Evolutionary conservation across 2,113 vertebrate species (phyloP).

Genomic region (Odontesthes bonariensis): DNA sequence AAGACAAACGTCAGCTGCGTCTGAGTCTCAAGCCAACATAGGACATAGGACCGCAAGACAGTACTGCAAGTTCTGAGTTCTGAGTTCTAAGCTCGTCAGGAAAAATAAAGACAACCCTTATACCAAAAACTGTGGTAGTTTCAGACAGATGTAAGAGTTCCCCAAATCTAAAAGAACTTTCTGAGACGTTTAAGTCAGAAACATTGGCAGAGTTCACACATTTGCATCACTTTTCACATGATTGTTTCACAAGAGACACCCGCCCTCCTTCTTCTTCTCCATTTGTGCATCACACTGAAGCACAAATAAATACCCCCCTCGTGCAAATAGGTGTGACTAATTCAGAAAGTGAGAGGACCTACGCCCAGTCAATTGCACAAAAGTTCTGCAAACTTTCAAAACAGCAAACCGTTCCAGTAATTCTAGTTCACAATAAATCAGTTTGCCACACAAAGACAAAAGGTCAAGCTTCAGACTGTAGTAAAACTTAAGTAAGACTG

Average conservation of each 20-base stretch:
- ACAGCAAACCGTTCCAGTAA: conserved; percentile 4
- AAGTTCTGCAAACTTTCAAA: conserved; percentile 22
- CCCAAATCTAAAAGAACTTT: neutral
- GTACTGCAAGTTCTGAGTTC: neutral
- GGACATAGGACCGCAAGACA: conserved; percentile 5
- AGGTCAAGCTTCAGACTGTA: neutral
- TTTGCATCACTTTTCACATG: conserved; percentile 11
- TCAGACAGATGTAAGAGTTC: neutral
- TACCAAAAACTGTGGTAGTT: neutral
- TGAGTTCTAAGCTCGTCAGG: neutral
- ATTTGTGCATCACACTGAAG: conserved; percentile 21
- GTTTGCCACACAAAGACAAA: neutral
- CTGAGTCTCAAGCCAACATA: neutral
- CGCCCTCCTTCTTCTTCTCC: conserved; percentile 8
- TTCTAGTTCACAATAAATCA: neutral
- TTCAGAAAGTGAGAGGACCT: conserved; percentile 25
- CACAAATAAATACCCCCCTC: neutral
- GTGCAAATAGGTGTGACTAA: conserved; percentile 33
- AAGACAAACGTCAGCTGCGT: conserved; percentile 50
- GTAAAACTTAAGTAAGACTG: neutral
- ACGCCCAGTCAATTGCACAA: conserved; percentile 32
- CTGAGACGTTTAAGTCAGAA: neutral
- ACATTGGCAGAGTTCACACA: neutral
- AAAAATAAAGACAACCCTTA: neutral
- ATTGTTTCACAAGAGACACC: neutral